Evolutionary conservation across 2,797 vertebrate genomes (phyloP).

Genomic region (Pelodytes ibericus): DNA sequence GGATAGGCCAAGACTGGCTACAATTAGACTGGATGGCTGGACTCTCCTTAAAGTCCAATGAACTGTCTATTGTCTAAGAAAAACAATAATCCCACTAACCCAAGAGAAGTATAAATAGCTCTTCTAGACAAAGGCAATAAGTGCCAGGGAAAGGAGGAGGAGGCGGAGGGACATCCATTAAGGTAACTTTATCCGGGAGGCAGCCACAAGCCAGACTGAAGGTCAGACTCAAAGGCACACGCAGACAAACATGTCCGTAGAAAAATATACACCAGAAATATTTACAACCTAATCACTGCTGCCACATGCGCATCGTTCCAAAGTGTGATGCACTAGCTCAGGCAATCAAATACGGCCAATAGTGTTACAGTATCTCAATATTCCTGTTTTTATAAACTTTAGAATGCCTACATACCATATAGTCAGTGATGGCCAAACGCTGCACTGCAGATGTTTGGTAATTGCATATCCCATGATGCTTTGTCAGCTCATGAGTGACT

Average conservation of each 20-base stretch:
- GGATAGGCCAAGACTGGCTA: no score
- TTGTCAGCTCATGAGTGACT: no score
- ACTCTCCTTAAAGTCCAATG: slow-evolving; percentile 27
- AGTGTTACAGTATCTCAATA: no score
- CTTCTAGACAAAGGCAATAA: slow-evolving; percentile 27
- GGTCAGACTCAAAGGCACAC: slow-evolving; percentile 26
- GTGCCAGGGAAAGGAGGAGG: neutral
- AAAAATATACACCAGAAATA: slow-evolving; percentile 12
- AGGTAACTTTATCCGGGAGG: slow-evolving; percentile 49
- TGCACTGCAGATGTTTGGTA: no score
- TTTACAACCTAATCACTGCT: slow-evolving; percentile 1
- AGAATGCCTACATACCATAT: no score
- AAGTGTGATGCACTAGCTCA: neutral
- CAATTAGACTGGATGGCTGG: neutral
- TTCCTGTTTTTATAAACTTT: no score
- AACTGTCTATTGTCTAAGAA: slow-evolving; percentile 18
- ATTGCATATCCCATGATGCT: no score
- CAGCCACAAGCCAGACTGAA: slow-evolving; percentile 34
- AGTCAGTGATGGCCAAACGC: no score
- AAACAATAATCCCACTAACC: slow-evolving; percentile 29
- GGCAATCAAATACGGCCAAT: no score
- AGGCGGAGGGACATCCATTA: slow-evolving; percentile 41
- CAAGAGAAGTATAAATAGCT: slow-evolving; percentile 8
- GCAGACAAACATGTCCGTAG: slow-evolving; percentile 45
- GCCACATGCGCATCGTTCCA: neutral